Evolutionary conservation across 1,140 invertebrate genomes (phyloP).

Genomic region (Eciton burchellii): DNA sequence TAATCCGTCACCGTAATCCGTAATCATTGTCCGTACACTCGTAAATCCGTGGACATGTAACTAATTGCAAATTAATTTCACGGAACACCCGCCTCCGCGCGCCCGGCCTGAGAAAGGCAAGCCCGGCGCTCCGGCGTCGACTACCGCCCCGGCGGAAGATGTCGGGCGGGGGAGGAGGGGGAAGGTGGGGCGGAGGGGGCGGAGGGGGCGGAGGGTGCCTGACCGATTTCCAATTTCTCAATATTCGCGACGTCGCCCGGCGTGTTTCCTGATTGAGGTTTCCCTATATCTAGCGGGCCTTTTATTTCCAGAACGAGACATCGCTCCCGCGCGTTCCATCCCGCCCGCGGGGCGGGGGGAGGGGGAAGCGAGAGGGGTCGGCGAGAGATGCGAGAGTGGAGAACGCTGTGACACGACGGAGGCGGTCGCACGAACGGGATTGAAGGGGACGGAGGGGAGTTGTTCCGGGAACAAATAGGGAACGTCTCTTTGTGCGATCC

Average conservation of each 20-base stretch:
- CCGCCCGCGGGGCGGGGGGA: no score
- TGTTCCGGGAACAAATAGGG: constrained; percentile 12
- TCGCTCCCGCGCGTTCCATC: background rate
- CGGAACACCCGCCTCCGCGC: background rate
- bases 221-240: constrained; percentile 78
- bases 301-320: constrained; percentile 50
- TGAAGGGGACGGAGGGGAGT: background rate
- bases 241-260: constrained; percentile 75
- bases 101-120: background rate
- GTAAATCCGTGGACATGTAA: background rate
- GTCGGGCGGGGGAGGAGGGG: constrained; percentile 26
- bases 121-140: background rate
- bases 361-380: background rate
- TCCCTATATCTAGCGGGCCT: constrained; percentile 59
- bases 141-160: background rate
- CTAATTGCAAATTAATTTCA: constrained; percentile 33
- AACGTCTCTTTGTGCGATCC: constrained; percentile 34
- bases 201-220: constrained; percentile 23
- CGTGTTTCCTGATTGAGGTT: constrained; percentile 74
- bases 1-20: background rate
- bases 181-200: constrained; percentile 5
- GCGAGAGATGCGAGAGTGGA: background rate
- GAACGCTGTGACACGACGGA: background rate
- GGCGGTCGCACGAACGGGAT: background rate
- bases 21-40: background rate